phyloP scores from a whole-genome alignment of 2,888 invertebrate species.

The Dascillus cervinus region DNA sequence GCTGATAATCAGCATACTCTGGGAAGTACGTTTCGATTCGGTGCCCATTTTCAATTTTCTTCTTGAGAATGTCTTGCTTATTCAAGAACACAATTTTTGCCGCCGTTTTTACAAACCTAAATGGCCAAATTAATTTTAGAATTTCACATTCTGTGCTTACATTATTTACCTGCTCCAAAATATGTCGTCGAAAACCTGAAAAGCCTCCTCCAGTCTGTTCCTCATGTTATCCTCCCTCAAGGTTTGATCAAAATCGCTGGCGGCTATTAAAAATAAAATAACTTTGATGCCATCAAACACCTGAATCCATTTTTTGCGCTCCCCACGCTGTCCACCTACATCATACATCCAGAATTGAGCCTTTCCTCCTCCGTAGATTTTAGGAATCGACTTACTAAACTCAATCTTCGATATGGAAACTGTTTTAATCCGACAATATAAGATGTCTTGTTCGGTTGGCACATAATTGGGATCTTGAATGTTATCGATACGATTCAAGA shows the following conservation, averaged over 20 bases:
- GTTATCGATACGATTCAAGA: conserved; percentile 61
- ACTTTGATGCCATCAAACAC: conserved; percentile 78
- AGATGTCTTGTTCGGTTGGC: conserved; percentile 69
- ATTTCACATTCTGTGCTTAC: too few relatives aligned
- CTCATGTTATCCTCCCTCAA: conserved; percentile 61
- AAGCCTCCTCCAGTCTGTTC: conserved; percentile 65
- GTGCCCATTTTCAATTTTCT: conserved; percentile 61
- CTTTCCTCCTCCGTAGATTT: conserved; percentile 61
- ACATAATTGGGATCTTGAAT: conserved; percentile 57
- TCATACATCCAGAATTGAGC: conserved; percentile 77
- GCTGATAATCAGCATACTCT: conserved; percentile 50
- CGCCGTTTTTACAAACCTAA: conserved; percentile 63
- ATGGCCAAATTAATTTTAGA: too few relatives aligned
- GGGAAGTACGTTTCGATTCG: conserved; percentile 60
- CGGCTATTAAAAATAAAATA: conserved; percentile 71
- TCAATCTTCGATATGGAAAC: conserved; percentile 68
- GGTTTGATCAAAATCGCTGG: conserved; percentile 72
- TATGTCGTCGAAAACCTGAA: conserved; percentile 65
- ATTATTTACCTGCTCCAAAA: conserved; percentile 61
- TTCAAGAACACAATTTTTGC: conserved; percentile 76
- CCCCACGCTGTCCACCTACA: conserved; percentile 76
- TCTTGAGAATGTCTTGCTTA: conserved; percentile 69
- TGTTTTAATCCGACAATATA: conserved; percentile 67
- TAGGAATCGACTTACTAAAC: conserved; percentile 62
- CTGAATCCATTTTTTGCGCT: conserved; percentile 77